Evolutionary conservation across 2,113 vertebrate species (phyloP), one percentile per base, ranked within the genome.

Genomic region (Entomyzon cyanotis): DNA sequence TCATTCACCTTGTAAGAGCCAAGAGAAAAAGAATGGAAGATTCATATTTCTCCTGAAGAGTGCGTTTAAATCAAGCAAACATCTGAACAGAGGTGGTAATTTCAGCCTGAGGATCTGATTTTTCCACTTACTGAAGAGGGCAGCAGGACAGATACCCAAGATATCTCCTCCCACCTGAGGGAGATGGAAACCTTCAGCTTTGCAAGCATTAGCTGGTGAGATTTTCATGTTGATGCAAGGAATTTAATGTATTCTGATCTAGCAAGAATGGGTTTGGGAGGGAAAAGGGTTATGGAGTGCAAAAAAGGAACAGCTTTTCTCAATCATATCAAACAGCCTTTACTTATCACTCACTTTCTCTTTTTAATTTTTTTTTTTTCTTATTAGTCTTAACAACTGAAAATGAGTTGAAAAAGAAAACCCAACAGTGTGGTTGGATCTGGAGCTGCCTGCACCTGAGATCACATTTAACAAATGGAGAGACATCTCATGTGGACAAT

Each of bases 31-130:
- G 9, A 23, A 59, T 15, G 19, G 30, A 85, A 73, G 39, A 73
- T 42, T 53, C 6, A 0, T 56, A 3, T 70, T 87, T 78, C 39
- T 84, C 23, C 11, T 3, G 4, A 14, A 27, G 7, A 0, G 0
- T 10, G 2, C 2, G 19, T 70, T 89, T 71, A 67, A 56, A 67
- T n/a, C 2, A 0, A 84, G n/a, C 1, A 2, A 20, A 8, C 37
- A 5, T 63, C 42, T 58, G 63, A 90, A 70, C 10, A 8, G 0
- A 1, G 12, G 12, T n/a, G 37, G 9, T 69, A 2, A 22, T 42
- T 73, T 56, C 42, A 37, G 42, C 24, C 41, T 49, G 53, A 89
- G 10, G 30, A 71, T 62, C 15, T 73, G 62, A 76, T 31, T 79
- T 84, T 77, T 60, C 49, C 53, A 42, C 37, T 68, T 14, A 2